Base-by-base conservation (phyloP, 2,888 invertebrate species). In the Bugulina stolonifera region DNA sequence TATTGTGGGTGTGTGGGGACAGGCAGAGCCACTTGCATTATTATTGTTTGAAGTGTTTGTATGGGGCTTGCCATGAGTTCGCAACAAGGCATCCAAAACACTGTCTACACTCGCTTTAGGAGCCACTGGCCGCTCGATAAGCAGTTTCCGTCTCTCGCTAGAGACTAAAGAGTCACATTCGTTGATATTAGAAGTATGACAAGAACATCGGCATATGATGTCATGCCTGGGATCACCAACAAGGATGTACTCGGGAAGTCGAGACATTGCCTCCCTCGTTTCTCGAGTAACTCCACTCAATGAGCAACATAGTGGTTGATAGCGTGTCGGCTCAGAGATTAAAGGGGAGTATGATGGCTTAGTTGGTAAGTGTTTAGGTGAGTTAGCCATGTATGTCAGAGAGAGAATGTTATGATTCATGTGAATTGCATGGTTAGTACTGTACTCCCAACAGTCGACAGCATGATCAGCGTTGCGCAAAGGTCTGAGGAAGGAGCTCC, bases 171-270 rank as follows among this genome's bases (percentile, higher is more conserved):
- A 5, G 64, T 5, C 32, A 32, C 32, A 64, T n/a, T 64, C 64
- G 3, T 64, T 64, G 64, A 64, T 64, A 34, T 64, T 32, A 1
- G 64, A 64, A 22, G 64, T 64, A 32, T 64, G 64, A 32, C 64
- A 64, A 18, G 27, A 2, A 32, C 64, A 64, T 32, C 64, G 27
- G n/a, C 64, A 64, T 2, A 64, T 64, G 64, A 64, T 32, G 29
- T 32, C 34, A 34, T 34, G 64, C 5, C 64, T 22, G 5, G 64
- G 64, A 27, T 64, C 64, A 32, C 64, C 64, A 3, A 64, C 64
- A 3, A 64, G 64, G 2, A 64, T 27, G n/a, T 64, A 64, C 64
- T 64, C 64, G 32, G 64, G 64, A 2, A 64, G 32, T 14, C 64
- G 64, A 32, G 64, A 14, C 27, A 64, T n/a, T 14, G 64, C 64